Conservation (phyloP, 2,113 vertebrate species). For the Corvus hawaiiensis region DNA sequence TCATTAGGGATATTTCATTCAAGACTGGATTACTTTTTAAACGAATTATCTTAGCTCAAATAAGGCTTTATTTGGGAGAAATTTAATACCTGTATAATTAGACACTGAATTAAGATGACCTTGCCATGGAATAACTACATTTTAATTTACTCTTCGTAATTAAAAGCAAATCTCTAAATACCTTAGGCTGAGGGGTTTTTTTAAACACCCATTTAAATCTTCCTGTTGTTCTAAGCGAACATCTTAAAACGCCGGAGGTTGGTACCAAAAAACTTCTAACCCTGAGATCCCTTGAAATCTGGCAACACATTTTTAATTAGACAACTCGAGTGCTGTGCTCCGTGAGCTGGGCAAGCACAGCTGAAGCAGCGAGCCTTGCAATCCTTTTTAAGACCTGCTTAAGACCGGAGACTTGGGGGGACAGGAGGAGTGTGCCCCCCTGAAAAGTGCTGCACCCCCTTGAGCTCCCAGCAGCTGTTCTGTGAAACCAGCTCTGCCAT, state of each 20-base stretch:
- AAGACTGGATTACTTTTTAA: neutral
- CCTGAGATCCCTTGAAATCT: neutral
- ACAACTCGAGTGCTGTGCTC: neutral
- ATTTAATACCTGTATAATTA: neutral
- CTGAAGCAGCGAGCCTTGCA: neutral
- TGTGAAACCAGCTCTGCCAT: neutral
- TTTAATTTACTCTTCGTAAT: slow-evolving; percentile 41
- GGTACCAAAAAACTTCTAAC: neutral
- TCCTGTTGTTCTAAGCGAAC: neutral
- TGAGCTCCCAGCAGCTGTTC: neutral
- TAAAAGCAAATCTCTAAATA: slow-evolving; percentile 41
- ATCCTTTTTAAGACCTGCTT: neutral
- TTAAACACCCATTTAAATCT: neutral
- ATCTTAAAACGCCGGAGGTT: neutral
- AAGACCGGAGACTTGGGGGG: too few relatives aligned
- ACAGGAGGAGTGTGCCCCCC: neutral
- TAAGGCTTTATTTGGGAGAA: neutral
- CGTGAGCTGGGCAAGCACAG: neutral
- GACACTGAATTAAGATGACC: neutral
- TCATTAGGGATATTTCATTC: neutral
- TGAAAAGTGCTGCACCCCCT: neutral
- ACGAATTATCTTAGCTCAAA: neutral
- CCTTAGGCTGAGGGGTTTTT: neutral
- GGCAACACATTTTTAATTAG: neutral
- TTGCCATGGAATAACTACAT: neutral